A percentile compares a stretch with the other conserved stretches of the same genome.
These are phyloP conservation scores for Bursaphelenchus okinawaensis DNA, from an alignment of 2,888 invertebrate genomes.

Conservation along the genomic window DNA sequence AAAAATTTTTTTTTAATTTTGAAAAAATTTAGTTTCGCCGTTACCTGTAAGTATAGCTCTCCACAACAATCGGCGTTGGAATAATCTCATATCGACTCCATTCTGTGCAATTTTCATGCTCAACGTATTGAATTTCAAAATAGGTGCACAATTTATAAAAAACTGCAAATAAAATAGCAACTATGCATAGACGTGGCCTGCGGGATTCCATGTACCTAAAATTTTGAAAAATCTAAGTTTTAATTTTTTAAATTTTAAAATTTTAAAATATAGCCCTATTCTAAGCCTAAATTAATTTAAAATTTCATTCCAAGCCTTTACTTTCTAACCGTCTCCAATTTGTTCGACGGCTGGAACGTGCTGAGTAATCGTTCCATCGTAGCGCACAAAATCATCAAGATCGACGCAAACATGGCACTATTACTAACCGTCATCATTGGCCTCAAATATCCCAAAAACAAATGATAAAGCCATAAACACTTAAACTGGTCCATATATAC, in stretches of 20 bases:
- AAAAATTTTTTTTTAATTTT: too few species aligned
- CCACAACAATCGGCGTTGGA: constrained; percentile 13
- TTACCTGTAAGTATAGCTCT: constrained; percentile 8
- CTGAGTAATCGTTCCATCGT: constrained; percentile 50
- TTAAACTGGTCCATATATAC: constrained; percentile 46
- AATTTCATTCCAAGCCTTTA: too few species aligned
- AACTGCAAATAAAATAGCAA: constrained; percentile 43
- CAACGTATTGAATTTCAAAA: constrained; percentile 44
- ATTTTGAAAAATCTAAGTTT: not conserved
- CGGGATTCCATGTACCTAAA: constrained; percentile 46
- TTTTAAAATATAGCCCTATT: too few species aligned
- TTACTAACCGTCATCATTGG: constrained; percentile 36
- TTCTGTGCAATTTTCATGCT: constrained; percentile 36
- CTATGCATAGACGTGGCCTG: constrained; percentile 39
- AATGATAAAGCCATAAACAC: constrained; percentile 43
- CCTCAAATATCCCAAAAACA: constrained; percentile 46
- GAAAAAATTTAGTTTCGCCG: too few species aligned
- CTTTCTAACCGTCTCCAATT: constrained; percentile 17
- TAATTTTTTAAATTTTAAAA: too few species aligned
- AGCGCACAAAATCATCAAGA: constrained; percentile 52
- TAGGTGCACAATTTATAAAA: constrained; percentile 51
- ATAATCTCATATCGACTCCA: constrained; percentile 29
- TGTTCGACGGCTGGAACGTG: constrained; percentile 38
- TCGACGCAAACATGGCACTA: constrained; percentile 52
- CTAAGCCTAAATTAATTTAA: too few species aligned